Evolutionary conservation across 2,888 invertebrate genomes (phyloP), one percentile per base, ranked within the genome.

Genomic region (Choristoneura rosaceana): DNA sequence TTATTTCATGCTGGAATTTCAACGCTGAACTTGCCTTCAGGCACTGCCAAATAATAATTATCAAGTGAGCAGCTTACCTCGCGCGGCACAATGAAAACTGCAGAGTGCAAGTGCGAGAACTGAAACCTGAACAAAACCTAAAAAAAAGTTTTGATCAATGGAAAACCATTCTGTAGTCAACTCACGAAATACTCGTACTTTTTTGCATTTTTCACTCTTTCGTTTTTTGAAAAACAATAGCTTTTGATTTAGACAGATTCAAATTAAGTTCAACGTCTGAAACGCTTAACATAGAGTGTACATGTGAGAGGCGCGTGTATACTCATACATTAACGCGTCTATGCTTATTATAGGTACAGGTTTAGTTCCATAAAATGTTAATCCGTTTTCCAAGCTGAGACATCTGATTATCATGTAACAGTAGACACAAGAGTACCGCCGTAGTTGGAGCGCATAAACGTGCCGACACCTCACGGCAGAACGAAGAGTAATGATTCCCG

Each of bases 401-500:
- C 17, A 52, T 17, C 52, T 17, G 8, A 52, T 52, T 52, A 52
- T 17, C 52, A 52, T 52, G 52, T 52, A 17, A 17, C 52, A 17
- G 52, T 17, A 52, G 52, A 52, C 17, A 17, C 8, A 17, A 52
- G 52, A n/a, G n/a, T 15, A 14, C 47, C n/a, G 14, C 4, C n/a
- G 47, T 47, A n/a, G 47, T 10, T 17, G 2, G 17, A 52, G 52
- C 52, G 52, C 52, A 52, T 52, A n/a, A 52, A 52, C 52, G 52
- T 52, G 52, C 52, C 52, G 52, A 52, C 52, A 52, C 52, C 52
- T 52, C 15, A 10, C 52, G 52, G 3, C 17, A 17, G 52, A 52
- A 52, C 52, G 52, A 52, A 52, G 52, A 52, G 52, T 52, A 52
- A 52, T 52, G 52, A 17, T 52, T n/a, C 15, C 52, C 52, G 17